Evolutionary conservation across 2,888 invertebrate species (phyloP).

Genomic region (Syritta pipiens): DNA sequence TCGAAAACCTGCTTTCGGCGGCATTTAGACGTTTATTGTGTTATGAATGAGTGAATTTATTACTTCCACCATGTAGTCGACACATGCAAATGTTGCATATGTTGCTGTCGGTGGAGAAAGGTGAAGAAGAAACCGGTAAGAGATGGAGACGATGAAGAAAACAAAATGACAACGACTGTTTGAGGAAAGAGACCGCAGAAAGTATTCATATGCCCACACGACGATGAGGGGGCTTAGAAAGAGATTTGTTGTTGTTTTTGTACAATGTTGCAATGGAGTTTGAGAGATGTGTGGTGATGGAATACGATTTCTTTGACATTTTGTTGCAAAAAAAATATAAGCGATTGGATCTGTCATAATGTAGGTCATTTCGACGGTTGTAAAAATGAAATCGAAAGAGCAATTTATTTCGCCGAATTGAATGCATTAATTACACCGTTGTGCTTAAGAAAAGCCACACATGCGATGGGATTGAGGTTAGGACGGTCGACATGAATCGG

Average conservation of each 20-base stretch:
- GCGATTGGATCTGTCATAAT: no score
- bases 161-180: background rate
- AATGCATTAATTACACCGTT: no score
- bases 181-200: conserved; percentile 40
- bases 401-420: no score
- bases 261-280: conserved; percentile 16
- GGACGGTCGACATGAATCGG: no score
- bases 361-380: no score
- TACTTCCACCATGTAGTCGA: conserved; percentile 9
- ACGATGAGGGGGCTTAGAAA: conserved; percentile 4
- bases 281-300: no score
- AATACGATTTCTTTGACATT: no score
- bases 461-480: no score
- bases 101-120: background rate
- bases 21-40: conserved; percentile 26
- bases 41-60: conserved; percentile 43
- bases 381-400: no score
- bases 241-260: background rate
- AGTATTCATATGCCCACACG: conserved; percentile 5
- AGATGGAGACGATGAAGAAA: background rate
- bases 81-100: conserved; percentile 33
- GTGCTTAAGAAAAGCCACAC: no score
- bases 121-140: background rate
- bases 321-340: no score
- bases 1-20: conserved; percentile 20